Conservation (phyloP, 2,888 invertebrate species). For the Beris chalybata region DNA sequence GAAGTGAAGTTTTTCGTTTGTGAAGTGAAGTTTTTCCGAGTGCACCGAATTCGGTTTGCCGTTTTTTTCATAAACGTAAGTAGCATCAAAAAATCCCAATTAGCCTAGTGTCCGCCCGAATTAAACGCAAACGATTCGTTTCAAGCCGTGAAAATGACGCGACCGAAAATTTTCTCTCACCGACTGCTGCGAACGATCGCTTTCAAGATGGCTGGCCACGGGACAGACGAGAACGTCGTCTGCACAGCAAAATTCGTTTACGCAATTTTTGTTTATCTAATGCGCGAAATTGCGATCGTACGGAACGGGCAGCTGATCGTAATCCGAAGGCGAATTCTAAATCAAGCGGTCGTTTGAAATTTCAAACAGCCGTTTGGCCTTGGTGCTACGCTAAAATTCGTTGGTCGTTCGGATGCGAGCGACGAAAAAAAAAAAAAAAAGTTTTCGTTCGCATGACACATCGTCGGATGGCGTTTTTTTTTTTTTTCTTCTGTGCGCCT, state of each 20-base stretch:
- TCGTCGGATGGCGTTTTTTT: conserved; percentile 1
- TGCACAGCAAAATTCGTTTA: conserved; percentile 14
- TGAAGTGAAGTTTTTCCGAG: neutral
- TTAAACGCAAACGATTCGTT: neutral
- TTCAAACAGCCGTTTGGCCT: conserved; percentile 7
- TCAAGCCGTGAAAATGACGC: too few relatives aligned
- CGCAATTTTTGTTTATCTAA: conserved; percentile 30
- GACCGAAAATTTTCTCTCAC: too few relatives aligned
- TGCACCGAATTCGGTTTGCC: conserved; percentile 28
- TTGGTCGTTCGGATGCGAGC: conserved; percentile 1
- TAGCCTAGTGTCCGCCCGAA: too few relatives aligned
- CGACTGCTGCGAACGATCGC: conserved; percentile 11
- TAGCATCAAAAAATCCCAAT: neutral
- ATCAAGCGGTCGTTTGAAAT: neutral
- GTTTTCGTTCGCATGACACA: conserved; percentile 20
- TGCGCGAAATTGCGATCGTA: conserved; percentile 2
- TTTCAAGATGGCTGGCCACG: conserved; percentile 37
- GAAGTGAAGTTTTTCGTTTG: conserved; percentile 21
- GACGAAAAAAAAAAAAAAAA: conserved; percentile 4
- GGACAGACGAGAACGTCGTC: neutral
- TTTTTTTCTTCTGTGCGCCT: neutral
- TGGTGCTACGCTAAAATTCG: conserved; percentile 12
- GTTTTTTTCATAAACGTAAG: conserved; percentile 33
- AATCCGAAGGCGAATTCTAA: conserved; percentile 2
- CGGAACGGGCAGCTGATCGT: neutral